Percentiles rank a stretch among this genome's conserved stretches.
These are phyloP conservation scores for Lasiurus cinereus DNA, from an alignment of 2,113 vertebrate species.

Conservation along the genomic window DNA sequence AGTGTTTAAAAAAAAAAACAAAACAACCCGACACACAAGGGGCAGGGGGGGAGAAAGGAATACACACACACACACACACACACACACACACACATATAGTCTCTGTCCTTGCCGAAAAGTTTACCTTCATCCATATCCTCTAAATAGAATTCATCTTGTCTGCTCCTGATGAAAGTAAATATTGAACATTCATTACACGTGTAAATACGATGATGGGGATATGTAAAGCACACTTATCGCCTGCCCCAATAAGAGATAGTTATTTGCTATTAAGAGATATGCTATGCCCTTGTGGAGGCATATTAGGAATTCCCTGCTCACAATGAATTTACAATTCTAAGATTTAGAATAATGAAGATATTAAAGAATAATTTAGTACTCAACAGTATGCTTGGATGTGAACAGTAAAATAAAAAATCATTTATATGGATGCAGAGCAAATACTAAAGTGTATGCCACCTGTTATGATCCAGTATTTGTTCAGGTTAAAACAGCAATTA, in stretches of 20 bases:
- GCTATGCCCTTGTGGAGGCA: background rate
- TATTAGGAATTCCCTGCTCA: background rate
- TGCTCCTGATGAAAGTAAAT: conserved; percentile 17
- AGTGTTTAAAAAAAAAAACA: background rate
- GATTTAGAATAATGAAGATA: conserved; percentile 52
- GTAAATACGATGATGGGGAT: background rate
- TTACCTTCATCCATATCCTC: conserved; percentile 17
- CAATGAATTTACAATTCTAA: conserved; percentile 54
- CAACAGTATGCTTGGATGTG: background rate
- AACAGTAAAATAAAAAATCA: conserved; percentile 48
- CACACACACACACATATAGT: too few relatives aligned
- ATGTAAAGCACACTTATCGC: background rate
- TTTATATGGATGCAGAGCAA: conserved; percentile 3
- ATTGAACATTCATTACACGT: background rate
- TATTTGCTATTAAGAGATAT: conserved; percentile 11
- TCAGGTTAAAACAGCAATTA: background rate
- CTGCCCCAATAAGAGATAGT: background rate
- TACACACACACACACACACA: too few relatives aligned
- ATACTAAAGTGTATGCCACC: conserved; percentile 33
- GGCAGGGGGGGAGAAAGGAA: background rate
- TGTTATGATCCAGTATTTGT: background rate
- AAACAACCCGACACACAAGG: background rate
- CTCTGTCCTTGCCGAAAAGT: background rate
- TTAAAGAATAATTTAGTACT: conserved; percentile 34
- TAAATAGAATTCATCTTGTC: background rate